phyloP scores from a whole-genome alignment of 2,797 vertebrate genomes.

The Potorous gilbertii region DNA sequence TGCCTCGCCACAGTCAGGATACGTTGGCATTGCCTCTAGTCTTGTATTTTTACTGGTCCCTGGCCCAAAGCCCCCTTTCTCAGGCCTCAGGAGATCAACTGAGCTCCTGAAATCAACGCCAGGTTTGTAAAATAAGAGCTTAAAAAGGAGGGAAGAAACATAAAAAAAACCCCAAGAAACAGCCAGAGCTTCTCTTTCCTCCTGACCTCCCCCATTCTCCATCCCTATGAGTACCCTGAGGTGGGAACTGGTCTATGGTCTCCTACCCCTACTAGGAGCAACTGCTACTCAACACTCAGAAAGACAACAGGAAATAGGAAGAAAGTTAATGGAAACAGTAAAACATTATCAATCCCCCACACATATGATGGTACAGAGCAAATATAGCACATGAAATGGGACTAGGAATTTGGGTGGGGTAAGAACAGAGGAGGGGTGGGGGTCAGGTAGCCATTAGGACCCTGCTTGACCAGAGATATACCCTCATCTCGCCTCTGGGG shows the following conservation, averaged over 20 bases:
- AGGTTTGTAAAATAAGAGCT: neutral
- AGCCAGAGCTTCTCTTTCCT: neutral
- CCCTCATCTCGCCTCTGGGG: neutral
- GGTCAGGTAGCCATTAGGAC: neutral
- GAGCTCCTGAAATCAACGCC: neutral
- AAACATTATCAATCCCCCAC: neutral
- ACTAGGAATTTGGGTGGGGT: neutral
- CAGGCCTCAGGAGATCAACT: neutral
- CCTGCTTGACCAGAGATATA: neutral
- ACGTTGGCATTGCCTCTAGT: neutral
- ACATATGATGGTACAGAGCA: neutral
- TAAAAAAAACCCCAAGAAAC: neutral
- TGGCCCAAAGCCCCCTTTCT: neutral
- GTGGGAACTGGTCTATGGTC: neutral
- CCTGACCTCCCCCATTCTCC: constrained; percentile 1
- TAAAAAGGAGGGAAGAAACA: neutral
- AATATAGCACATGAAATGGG: neutral
- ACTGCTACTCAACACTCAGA: neutral
- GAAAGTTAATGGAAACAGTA: neutral
- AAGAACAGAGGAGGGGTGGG: neutral
- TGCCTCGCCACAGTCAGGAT: neutral
- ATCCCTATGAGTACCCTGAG: constrained; percentile 2
- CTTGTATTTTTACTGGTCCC: neutral
- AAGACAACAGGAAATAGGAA: neutral
- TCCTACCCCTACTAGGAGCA: neutral